These are phyloP conservation scores for Drosophila ananassae DNA, from an alignment of 1,140 invertebrate species.

Conservation along the genomic window DNA sequence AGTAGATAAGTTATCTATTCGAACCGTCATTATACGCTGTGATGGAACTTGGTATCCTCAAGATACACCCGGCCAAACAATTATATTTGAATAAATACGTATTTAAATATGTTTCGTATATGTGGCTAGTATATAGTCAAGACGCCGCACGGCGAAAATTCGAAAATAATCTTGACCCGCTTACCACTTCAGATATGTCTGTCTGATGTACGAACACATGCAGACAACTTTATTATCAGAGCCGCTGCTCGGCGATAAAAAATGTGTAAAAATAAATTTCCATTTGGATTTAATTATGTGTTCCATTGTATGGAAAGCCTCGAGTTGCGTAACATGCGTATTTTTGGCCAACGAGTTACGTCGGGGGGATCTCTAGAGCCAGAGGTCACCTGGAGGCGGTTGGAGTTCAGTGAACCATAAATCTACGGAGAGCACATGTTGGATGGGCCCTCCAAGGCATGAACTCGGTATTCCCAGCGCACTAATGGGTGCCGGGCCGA, in stretches of 20 bases:
- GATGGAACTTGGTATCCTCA: no score
- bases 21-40: no score
- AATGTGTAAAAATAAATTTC: constrained; percentile 11
- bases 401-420: constrained; percentile 5
- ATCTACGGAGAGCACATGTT: neutral
- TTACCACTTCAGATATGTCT: constrained; percentile 31
- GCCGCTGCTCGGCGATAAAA: constrained; percentile 18
- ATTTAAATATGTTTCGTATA: constrained; percentile 1
- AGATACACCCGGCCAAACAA: neutral
- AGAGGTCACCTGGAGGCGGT: neutral
- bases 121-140: constrained; percentile 10
- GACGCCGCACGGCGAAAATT: constrained; percentile 7
- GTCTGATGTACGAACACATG: constrained; percentile 1
- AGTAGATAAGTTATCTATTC: no score
- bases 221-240: constrained; percentile 24
- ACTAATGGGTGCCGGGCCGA: constrained; percentile 2
- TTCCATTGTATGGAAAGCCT: neutral
- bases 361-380: no score
- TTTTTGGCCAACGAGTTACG: neutral
- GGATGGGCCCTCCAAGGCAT: neutral
- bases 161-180: constrained; percentile 21
- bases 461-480: constrained; percentile 14
- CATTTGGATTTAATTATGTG: neutral
- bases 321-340: no score
- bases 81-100: constrained; percentile 8